A percentile compares a stretch with the other conserved stretches of the same genome.
phyloP scores from a whole-genome alignment of 1,140 invertebrate genomes.

The Rhopalosiphum padi region DNA sequence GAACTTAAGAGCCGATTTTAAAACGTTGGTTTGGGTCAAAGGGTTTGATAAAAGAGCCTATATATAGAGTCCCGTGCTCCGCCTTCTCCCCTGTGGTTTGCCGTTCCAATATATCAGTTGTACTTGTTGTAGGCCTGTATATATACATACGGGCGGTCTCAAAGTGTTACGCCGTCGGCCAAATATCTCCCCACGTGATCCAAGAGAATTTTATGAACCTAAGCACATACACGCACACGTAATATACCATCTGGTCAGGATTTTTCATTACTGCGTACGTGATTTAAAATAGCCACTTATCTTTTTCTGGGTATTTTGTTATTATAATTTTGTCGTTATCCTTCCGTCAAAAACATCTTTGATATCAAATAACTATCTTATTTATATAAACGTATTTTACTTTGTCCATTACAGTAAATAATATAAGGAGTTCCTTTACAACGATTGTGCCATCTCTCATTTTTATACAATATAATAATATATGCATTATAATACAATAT shows the following conservation, averaged over 20 bases:
- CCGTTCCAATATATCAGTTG: not conserved
- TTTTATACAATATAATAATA: not conserved
- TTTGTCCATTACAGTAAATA: not conserved
- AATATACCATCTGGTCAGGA: not conserved
- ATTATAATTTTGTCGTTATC: conserved; percentile 11
- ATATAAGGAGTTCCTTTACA: too few species aligned
- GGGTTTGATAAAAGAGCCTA: not conserved
- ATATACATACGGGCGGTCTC: not conserved
- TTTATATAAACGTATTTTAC: not conserved
- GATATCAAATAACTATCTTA: not conserved
- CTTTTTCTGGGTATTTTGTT: not conserved
- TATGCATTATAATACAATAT: not conserved
- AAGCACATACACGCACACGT: not conserved
- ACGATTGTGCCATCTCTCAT: not conserved
- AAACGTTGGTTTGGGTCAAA: conserved; percentile 23
- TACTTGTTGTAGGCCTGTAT: not conserved
- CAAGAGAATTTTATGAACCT: conserved; percentile 21
- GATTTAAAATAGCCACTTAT: not conserved
- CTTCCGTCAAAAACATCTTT: not conserved
- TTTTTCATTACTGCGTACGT: conserved; percentile 9
- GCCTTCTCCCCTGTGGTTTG: not conserved
- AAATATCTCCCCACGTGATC: not conserved
- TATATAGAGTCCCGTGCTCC: not conserved
- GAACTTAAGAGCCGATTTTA: not conserved
- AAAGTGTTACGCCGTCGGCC: conserved; percentile 1